These are phyloP conservation scores for Patella caerulea DNA, from an alignment of 2,888 invertebrate genomes.

Conservation along the genomic window DNA sequence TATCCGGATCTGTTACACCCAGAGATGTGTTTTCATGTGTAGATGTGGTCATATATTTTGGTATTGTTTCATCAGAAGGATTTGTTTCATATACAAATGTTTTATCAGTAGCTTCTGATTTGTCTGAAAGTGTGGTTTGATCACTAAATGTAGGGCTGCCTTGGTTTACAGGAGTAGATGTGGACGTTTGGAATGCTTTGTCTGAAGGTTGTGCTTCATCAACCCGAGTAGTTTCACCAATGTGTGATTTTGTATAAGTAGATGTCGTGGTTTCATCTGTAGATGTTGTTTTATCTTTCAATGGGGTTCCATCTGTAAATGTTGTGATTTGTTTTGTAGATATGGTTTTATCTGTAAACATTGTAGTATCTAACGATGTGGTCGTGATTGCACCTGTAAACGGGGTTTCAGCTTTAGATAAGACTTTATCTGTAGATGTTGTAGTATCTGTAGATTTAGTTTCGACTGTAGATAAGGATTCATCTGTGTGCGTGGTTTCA, in stretches of 20 bases:
- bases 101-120: background rate
- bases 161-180: too few relatives aligned
- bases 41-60: background rate
- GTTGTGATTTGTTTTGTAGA: background rate
- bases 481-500: background rate
- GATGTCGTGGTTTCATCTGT: slow-evolving; percentile 5
- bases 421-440: background rate
- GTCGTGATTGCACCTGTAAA: background rate
- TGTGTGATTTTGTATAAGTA: background rate
- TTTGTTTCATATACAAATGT: background rate
- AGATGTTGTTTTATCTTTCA: background rate
- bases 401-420: background rate
- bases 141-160: too few relatives aligned
- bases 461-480: background rate
- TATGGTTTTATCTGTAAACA: background rate
- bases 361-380: background rate
- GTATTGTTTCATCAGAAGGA: background rate
- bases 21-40: too few relatives aligned
- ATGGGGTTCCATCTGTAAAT: background rate
- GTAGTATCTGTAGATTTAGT: background rate
- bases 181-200: too few relatives aligned
- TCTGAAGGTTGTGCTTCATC: background rate
- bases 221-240: background rate
- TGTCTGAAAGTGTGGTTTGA: too few relatives aligned
- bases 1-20: too few relatives aligned